Conservation (phyloP, 2,888 invertebrate genomes). For the Plagiodera versicolora region DNA sequence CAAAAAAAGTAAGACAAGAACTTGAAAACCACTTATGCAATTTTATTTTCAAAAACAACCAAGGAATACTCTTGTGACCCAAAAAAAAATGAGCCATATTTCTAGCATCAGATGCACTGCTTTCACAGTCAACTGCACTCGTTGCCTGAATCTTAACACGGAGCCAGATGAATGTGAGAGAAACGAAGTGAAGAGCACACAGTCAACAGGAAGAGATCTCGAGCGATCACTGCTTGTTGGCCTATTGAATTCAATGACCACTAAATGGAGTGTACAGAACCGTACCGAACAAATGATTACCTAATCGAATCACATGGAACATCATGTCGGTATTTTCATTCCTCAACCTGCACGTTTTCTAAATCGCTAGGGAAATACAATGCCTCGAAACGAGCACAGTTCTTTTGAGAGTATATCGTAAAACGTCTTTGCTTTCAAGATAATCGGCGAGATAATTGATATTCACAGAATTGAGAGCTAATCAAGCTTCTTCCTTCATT, state of each 20-base stretch:
- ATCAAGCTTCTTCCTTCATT: too few species aligned
- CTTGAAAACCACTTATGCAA: too few species aligned
- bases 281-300: conserved; percentile 53
- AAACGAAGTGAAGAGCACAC: conserved; percentile 44
- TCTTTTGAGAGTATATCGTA: too few species aligned
- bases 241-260: conserved; percentile 51
- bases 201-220: conserved; percentile 34
- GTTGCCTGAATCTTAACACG: conserved; percentile 8
- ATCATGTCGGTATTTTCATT: conserved; percentile 19
- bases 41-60: too few species aligned
- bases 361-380: too few species aligned
- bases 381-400: too few species aligned
- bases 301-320: conserved; percentile 50
- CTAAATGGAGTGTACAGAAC: conserved; percentile 53
- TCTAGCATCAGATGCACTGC: neutral
- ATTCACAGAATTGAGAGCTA: too few species aligned
- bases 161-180: conserved; percentile 31
- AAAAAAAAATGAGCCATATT: too few species aligned
- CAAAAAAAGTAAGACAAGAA: too few species aligned
- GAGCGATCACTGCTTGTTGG: conserved; percentile 29
- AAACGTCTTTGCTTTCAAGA: too few species aligned
- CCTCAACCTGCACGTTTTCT: conserved; percentile 8
- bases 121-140: neutral
- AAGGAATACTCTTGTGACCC: too few species aligned
- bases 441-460: too few species aligned